A percentile compares a stretch with the other conserved stretches of the same genome.
Conservation (phyloP, 2,113 vertebrate genomes). For the Anthoscopus minutus region DNA sequence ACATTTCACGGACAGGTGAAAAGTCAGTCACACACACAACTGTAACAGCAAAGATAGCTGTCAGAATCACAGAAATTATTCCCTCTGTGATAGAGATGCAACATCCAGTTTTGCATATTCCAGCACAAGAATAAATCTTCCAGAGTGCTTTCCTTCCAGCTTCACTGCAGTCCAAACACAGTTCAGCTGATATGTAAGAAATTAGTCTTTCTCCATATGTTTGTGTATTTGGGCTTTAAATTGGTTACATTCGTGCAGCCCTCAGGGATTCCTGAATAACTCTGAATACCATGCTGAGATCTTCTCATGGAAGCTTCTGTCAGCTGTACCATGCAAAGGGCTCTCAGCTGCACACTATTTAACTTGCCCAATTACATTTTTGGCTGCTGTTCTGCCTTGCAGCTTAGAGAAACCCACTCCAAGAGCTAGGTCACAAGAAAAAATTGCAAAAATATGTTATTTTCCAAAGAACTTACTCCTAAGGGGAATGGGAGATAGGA, state of each 20-base stretch:
- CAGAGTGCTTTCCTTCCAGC: neutral
- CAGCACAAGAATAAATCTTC: neutral
- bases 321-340: neutral
- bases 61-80: neutral
- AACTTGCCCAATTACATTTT: neutral
- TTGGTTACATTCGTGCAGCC: neutral
- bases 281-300: neutral
- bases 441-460: neutral
- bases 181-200: neutral
- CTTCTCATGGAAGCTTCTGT: neutral
- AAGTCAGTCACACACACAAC: neutral
- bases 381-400: neutral
- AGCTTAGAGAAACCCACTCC: neutral
- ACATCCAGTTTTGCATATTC: neutral
- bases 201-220: neutral
- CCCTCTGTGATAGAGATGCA: neutral
- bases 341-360: conserved; percentile 7
- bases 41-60: neutral
- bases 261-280: neutral
- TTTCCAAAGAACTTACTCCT: neutral
- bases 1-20: neutral
- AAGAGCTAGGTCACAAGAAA: neutral
- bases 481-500: neutral
- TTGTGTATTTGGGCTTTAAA: neutral
- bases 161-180: neutral